Conservation (phyloP, 1,140 invertebrate genomes). For the Drosophila pectinifera region DNA sequence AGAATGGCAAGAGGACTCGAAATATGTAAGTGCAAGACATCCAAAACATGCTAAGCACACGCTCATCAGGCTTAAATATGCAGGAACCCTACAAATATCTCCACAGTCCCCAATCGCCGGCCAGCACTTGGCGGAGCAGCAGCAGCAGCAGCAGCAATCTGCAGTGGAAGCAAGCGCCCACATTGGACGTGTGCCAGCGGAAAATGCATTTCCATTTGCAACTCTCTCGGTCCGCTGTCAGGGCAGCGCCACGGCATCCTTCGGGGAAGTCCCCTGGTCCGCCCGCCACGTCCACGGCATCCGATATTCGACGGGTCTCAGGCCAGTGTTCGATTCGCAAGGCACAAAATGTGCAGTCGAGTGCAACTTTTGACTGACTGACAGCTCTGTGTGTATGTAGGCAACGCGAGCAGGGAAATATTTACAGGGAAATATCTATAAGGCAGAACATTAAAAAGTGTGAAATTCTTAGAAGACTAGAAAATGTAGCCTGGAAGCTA, state of each 20-base stretch:
- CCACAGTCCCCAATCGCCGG: slow-evolving; percentile 24
- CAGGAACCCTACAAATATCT: slow-evolving; percentile 26
- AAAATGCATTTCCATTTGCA: slow-evolving; percentile 62
- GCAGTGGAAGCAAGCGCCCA: slow-evolving; percentile 17
- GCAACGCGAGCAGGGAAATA: slow-evolving; percentile 8
- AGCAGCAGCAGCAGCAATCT: slow-evolving; percentile 16
- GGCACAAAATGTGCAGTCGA: slow-evolving; percentile 70
- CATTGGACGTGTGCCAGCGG: slow-evolving; percentile 53
- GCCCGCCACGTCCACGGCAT: slow-evolving; percentile 1
- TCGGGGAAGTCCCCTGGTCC: slow-evolving; percentile 12
- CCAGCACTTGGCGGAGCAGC: slow-evolving; percentile 17
- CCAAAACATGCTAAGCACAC: slow-evolving; percentile 32
- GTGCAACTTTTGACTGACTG: slow-evolving; percentile 73
- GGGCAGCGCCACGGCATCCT: slow-evolving; percentile 34
- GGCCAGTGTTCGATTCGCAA: slow-evolving; percentile 52
- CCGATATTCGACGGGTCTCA: slow-evolving; percentile 27
- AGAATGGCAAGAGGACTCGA: slow-evolving; percentile 12
- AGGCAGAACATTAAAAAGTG: background rate
- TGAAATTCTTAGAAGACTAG: background rate
- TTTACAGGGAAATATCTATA: slow-evolving; percentile 9
- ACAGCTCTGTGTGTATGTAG: slow-evolving; percentile 14
- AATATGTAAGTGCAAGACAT: slow-evolving; percentile 12
- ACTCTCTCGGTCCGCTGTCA: slow-evolving; percentile 36
- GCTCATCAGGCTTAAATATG: slow-evolving; percentile 34
- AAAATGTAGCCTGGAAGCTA: too few relatives aligned